phyloP scores from a whole-genome alignment of 2,888 invertebrate species.

The Selenia dentaria region DNA sequence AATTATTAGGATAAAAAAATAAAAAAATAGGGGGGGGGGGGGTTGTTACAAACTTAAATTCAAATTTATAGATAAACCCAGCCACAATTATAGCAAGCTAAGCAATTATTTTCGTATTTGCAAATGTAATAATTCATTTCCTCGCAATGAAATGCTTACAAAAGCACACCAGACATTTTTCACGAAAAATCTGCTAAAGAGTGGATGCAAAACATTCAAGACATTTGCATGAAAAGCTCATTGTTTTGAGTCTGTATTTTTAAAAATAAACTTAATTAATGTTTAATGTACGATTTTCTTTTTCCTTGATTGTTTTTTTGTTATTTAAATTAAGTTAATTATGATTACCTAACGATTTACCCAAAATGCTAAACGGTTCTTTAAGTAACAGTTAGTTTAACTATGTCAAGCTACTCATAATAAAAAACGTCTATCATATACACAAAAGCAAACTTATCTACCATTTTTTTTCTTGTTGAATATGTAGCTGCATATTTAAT shows the following conservation, averaged over 20 bases:
- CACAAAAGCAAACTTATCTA: background rate
- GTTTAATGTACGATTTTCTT: constrained; percentile 39
- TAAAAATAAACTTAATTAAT: constrained; percentile 37
- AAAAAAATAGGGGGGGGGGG: too few species aligned
- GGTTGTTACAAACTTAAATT: too few species aligned
- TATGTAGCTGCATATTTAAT: constrained; percentile 4
- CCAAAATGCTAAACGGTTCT: constrained; percentile 16
- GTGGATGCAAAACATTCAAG: constrained; percentile 38
- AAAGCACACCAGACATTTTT: constrained; percentile 21
- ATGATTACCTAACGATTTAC: constrained; percentile 31
- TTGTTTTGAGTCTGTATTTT: constrained; percentile 44
- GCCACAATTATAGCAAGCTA: too few species aligned
- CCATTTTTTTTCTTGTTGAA: background rate
- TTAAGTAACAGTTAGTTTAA: background rate
- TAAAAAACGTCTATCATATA: background rate
- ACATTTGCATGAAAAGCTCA: constrained; percentile 62
- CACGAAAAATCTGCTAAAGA: constrained; percentile 32
- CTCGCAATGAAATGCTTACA: constrained; percentile 9
- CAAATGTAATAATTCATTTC: background rate
- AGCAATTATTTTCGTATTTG: background rate
- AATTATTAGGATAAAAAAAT: too few species aligned
- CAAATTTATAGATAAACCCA: too few species aligned
- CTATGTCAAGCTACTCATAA: background rate
- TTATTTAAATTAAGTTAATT: constrained; percentile 41
- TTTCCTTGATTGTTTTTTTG: constrained; percentile 39